Conservation (phyloP, 2,797 vertebrate species). For the Myotis vivesi region DNA sequence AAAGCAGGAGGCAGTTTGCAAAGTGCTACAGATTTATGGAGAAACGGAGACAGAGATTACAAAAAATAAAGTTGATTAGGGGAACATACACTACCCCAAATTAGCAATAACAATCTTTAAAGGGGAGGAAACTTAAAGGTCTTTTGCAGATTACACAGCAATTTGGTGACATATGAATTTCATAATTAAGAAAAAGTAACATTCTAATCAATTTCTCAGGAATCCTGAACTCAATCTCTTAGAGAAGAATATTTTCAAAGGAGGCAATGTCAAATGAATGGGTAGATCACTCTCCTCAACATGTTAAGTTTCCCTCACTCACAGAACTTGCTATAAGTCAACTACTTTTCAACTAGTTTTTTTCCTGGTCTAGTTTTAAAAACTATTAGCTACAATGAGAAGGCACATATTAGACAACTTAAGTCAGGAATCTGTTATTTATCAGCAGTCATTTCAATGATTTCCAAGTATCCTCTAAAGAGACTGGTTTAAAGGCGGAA, state of each 20-base stretch:
- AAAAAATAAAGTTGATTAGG: not conserved
- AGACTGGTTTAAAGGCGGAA: not conserved
- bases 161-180: not conserved
- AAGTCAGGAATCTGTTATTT: not conserved
- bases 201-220: slow-evolving; percentile 8
- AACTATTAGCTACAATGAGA: not conserved
- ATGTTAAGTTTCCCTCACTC: not conserved
- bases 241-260: not conserved
- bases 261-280: not conserved
- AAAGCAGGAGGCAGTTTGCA: not conserved
- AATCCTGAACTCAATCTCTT: not conserved
- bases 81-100: not conserved
- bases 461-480: not conserved
- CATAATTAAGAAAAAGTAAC: not conserved
- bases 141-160: not conserved
- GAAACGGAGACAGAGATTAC: not conserved
- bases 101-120: not conserved
- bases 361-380: not conserved
- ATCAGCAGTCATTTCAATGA: not conserved
- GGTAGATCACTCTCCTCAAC: not conserved
- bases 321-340: not conserved
- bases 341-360: not conserved
- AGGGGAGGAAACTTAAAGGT: not conserved
- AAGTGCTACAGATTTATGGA: not conserved
- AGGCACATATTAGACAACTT: not conserved